Conservation (phyloP, 2,797 vertebrate species). For the Enteromius radiatus region DNA sequence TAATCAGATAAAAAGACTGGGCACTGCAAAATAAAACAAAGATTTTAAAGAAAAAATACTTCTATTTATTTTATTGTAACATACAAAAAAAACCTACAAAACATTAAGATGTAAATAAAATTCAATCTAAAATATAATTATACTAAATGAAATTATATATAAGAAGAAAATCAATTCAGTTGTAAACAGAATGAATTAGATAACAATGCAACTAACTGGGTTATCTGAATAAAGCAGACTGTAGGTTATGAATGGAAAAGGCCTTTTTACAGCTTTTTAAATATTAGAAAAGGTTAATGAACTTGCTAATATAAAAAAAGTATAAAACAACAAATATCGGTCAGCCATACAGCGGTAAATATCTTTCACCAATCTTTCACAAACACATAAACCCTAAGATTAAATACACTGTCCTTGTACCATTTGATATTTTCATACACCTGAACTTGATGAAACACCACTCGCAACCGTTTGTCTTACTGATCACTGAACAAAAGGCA, state of each 20-base stretch:
- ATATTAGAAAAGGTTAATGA: not conserved
- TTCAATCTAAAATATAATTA: not conserved
- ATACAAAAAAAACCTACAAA: not conserved
- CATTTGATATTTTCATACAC: not conserved
- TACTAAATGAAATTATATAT: not conserved
- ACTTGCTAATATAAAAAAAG: not conserved
- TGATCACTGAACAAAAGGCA: not conserved
- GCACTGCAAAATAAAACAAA: not conserved
- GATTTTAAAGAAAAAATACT: not conserved
- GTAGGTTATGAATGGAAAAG: not conserved
- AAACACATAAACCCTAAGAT: not conserved
- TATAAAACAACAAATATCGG: not conserved
- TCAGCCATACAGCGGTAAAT: not conserved
- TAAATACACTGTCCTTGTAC: not conserved
- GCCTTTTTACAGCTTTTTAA: not conserved
- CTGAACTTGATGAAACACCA: not conserved
- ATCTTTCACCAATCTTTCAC: not conserved
- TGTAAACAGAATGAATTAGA: not conserved
- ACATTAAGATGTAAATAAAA: not conserved
- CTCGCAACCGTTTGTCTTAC: not conserved
- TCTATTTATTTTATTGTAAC: too few relatives aligned
- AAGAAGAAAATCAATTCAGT: not conserved
- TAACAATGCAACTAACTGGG: constrained; percentile 40
- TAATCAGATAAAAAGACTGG: not conserved
- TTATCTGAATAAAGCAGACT: constrained; percentile 29